Conservation (phyloP, 2,888 invertebrate genomes). For the Teinopalpus imperialis region DNA sequence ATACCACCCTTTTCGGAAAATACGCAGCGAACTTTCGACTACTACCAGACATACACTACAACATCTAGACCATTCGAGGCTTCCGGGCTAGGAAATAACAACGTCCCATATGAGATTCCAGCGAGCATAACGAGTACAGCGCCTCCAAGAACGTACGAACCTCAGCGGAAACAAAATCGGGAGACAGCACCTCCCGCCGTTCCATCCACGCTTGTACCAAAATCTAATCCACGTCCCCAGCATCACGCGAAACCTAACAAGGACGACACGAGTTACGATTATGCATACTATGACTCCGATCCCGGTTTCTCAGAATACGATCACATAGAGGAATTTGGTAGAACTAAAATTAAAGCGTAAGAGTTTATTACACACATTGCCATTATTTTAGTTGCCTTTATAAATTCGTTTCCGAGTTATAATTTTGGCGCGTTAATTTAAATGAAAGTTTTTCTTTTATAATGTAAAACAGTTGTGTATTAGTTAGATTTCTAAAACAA, state of each 20-base stretch:
- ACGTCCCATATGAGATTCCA: constrained; percentile 42
- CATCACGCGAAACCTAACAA: constrained; percentile 71
- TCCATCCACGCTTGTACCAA: constrained; percentile 31
- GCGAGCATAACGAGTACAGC: constrained; percentile 46
- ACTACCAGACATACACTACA: constrained; percentile 67
- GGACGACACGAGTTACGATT: constrained; percentile 89
- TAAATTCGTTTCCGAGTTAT: constrained; percentile 21
- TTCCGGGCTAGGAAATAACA: constrained; percentile 39
- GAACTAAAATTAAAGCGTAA: constrained; percentile 76
- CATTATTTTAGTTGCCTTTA: constrained; percentile 74
- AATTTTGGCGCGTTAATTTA: constrained; percentile 4
- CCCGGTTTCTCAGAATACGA: constrained; percentile 82
- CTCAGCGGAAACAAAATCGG: constrained; percentile 39
- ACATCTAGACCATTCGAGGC: constrained; percentile 57
- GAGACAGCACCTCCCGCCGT: constrained; percentile 41
- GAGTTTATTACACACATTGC: constrained; percentile 55
- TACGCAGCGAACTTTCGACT: constrained; percentile 64
- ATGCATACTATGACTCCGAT: constrained; percentile 91
- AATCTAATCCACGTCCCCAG: constrained; percentile 47
- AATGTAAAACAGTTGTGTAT: too few relatives aligned
- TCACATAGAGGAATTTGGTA: constrained; percentile 84
- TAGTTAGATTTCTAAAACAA: too few relatives aligned
- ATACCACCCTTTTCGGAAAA: constrained; percentile 49
- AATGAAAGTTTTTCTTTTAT: too few relatives aligned
- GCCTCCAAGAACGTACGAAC: constrained; percentile 44